Base-by-base conservation (phyloP, 2,113 vertebrate genomes). In the Antechinus stuartii region DNA sequence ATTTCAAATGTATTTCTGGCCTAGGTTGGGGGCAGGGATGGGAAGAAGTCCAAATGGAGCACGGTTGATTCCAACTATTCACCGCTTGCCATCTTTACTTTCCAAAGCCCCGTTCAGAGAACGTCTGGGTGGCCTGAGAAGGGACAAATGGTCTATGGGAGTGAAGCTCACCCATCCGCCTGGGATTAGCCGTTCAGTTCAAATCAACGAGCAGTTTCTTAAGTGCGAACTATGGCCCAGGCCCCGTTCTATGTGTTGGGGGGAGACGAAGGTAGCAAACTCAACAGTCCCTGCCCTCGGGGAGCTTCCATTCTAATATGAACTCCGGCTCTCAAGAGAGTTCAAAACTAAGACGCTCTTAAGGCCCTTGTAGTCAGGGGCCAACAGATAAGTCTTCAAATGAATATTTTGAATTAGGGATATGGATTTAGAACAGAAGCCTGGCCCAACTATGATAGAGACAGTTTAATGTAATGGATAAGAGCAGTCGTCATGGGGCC, bases 1-100 rank as follows among this genome's bases (percentile, higher is more conserved):
- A 95, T 97, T 97, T 96, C 97, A 97, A 98, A 98, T 93, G 95
- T 35, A 97, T 98, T 97, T 98, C 98, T 50, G 95, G 97, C 46
- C 90, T 42, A 19, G 25, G 25, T 52, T 50, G 89, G 89, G 89
- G 24, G 35, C 1, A 5, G 68, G 68, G 35, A 3, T 16, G 42
- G 49, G 89, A 50, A 35, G 90, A 89, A 97, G 96, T 97, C 97
- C 97, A 90, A 97, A 96, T 91, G 53, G 96, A 98, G 96, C 95
- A 97, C 95, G 91, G 97, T 91, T 96, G 96, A 98, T 96, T 97
- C 89, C 96, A 97, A 97, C 35, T 30, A n/a, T 7, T n/a, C 11
- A 92, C 46, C 94, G 49, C 89, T 91, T 53, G 35, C 1, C 56
- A 76, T 49, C 91, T 61, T 35, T 0, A 46, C 47, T 46, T 94